These are phyloP conservation scores for Ciconia boyciana DNA, from an alignment of 2,113 vertebrate genomes.

Conservation along the genomic window DNA sequence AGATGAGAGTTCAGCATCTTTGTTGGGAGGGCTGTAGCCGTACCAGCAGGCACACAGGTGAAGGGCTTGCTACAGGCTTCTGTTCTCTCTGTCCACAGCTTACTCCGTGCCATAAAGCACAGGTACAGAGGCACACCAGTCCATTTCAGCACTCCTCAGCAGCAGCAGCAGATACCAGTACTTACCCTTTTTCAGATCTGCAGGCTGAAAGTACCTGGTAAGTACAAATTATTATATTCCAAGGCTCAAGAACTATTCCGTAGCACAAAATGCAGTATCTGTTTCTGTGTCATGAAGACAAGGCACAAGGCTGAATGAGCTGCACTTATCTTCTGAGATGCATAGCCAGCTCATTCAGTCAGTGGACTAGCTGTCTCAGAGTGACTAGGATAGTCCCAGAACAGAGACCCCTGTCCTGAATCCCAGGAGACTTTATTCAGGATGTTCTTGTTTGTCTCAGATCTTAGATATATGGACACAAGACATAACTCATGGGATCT, in stretches of 20 bases:
- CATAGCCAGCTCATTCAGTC: neutral
- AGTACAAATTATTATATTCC: neutral
- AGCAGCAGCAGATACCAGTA: fast-evolving
- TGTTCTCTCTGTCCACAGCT: neutral
- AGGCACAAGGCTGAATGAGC: neutral
- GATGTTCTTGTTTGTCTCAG: neutral
- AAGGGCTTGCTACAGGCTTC: neutral
- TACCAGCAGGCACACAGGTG: neutral
- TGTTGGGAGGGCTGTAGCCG: neutral
- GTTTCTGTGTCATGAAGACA: neutral
- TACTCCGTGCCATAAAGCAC: neutral
- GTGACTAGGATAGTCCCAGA: neutral
- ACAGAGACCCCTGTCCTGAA: neutral
- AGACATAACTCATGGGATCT: neutral
- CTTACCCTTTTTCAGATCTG: neutral
- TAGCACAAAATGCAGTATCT: neutral
- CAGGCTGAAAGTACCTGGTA: neutral
- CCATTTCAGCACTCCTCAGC: neutral
- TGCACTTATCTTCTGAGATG: neutral
- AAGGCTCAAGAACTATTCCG: neutral
- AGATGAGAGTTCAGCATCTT: neutral
- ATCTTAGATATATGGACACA: neutral
- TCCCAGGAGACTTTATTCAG: neutral
- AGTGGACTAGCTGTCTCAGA: neutral
- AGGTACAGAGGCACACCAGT: neutral